A percentile compares a stretch with the other conserved stretches of the same genome.
Evolutionary conservation across 2,113 vertebrate genomes (phyloP).

Genomic region (Formicarius rufipectus): DNA sequence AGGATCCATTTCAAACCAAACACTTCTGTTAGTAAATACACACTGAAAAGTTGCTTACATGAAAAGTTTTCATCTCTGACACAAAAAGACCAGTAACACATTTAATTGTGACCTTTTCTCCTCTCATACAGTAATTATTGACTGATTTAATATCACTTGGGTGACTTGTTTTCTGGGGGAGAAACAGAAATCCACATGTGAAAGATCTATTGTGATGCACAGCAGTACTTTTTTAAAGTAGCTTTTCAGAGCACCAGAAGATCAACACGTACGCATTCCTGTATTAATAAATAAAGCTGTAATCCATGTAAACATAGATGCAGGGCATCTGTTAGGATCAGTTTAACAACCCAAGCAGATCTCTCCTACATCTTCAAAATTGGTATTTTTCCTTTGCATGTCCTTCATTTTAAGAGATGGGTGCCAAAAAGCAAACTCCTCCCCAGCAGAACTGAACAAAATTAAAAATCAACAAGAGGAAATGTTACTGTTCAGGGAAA

Average conservation of each 20-base stretch:
- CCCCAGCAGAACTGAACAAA: neutral
- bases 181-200: neutral
- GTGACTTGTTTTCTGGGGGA: neutral
- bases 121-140: neutral
- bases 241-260: neutral
- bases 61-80: neutral
- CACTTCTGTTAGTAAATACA: neutral
- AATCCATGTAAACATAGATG: neutral
- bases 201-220: neutral
- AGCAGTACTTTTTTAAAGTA: neutral
- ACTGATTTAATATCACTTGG: neutral
- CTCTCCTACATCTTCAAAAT: neutral
- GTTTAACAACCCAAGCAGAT: neutral
- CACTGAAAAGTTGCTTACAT: neutral
- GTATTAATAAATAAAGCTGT: neutral
- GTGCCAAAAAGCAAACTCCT: neutral
- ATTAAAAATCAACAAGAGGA: neutral
- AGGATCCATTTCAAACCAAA: neutral
- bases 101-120: neutral
- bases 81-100: neutral
- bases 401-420: neutral
- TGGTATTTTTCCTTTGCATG: neutral
- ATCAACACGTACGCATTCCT: neutral
- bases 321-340: neutral
- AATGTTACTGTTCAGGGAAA: neutral